phyloP scores from a whole-genome alignment of 2,797 vertebrate genomes.

The Cygnus olor region DNA sequence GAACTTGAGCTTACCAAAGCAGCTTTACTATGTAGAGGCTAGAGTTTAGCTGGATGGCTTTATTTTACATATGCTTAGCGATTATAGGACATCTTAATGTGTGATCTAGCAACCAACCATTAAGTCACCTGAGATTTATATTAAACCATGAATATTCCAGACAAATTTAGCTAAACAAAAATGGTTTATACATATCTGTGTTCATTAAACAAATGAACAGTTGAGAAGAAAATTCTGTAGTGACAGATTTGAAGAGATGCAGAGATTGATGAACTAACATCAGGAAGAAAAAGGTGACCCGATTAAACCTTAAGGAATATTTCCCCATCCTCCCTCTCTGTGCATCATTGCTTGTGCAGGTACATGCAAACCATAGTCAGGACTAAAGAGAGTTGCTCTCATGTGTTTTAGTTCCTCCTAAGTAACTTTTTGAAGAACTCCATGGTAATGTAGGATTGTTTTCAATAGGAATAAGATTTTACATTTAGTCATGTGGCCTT shows the following conservation, averaged over 20 bases:
- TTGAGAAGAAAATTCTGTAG: background rate
- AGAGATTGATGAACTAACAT: background rate
- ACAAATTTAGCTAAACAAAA: background rate
- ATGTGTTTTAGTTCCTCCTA: background rate
- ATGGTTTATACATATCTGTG: background rate
- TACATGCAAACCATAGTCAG: background rate
- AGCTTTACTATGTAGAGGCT: background rate
- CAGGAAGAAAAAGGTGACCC: background rate
- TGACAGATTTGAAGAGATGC: background rate
- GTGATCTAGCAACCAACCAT: background rate
- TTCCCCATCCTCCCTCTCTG: background rate
- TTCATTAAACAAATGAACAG: background rate
- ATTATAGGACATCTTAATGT: background rate
- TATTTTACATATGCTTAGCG: background rate
- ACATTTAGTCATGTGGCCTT: fast-evolving
- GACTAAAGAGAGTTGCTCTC: background rate
- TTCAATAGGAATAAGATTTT: background rate
- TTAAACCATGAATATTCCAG: background rate
- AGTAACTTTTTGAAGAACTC: background rate
- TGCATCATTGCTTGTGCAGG: no score
- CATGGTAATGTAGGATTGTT: background rate
- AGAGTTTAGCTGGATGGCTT: background rate
- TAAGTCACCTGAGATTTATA: background rate
- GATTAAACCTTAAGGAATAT: background rate
- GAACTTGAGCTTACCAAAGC: background rate